Conservation (phyloP, 2,888 invertebrate genomes). For the Trichogramma dendrolimi region DNA sequence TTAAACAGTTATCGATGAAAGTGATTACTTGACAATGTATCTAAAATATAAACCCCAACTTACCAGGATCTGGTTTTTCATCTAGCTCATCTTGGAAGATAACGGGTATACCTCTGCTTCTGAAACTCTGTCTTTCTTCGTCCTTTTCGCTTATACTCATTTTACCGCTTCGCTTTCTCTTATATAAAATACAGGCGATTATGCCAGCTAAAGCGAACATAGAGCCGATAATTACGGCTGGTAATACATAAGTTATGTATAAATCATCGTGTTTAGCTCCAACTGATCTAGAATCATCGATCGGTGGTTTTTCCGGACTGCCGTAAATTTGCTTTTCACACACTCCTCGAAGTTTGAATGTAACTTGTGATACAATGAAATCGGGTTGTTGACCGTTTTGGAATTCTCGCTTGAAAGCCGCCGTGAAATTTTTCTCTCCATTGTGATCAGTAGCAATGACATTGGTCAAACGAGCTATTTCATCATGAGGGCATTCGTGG, state of each 20-base stretch:
- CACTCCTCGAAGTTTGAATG: constrained; percentile 54
- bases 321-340: constrained; percentile 56
- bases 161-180: constrained; percentile 78
- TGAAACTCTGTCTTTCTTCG: constrained; percentile 77
- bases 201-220: constrained; percentile 84
- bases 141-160: constrained; percentile 76
- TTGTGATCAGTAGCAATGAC: constrained; percentile 62
- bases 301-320: constrained; percentile 36
- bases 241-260: constrained; percentile 79
- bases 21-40: not conserved
- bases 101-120: constrained; percentile 84
- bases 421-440: constrained; percentile 56
- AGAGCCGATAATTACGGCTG: constrained; percentile 80
- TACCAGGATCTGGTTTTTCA: constrained; percentile 78
- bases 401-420: constrained; percentile 15
- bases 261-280: constrained; percentile 61
- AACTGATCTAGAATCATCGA: constrained; percentile 48
- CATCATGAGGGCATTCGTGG: constrained; percentile 71
- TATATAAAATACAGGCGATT: constrained; percentile 83
- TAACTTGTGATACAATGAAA: constrained; percentile 61
- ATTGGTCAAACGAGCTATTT: constrained; percentile 69
- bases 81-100: constrained; percentile 97
- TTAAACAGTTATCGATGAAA: not conserved
- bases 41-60: not conserved
- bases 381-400: constrained; percentile 54